Conservation (phyloP, 2,797 vertebrate genomes). For the Echeneis naucrates region DNA sequence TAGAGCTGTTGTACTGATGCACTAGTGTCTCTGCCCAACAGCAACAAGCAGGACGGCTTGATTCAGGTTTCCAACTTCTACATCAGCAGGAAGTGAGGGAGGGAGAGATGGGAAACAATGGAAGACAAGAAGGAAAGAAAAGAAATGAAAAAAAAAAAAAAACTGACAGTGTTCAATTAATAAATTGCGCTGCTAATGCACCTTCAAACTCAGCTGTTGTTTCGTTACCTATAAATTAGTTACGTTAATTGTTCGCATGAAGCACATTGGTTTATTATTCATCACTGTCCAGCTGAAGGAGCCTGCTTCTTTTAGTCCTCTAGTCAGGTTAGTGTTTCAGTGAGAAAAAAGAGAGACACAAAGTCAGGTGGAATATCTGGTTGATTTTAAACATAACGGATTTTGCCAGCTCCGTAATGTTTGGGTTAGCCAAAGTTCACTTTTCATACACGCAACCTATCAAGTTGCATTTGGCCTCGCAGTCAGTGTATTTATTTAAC, state of each 20-base stretch:
- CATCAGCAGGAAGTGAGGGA: conserved; percentile 43
- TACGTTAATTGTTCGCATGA: conserved; percentile 61
- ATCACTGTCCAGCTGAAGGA: conserved; percentile 52
- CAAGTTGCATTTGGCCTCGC: conserved; percentile 46
- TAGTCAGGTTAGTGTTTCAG: conserved; percentile 56
- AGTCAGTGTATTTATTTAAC: conserved; percentile 39
- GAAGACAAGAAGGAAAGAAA: conserved; percentile 41
- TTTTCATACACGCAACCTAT: conserved; percentile 61
- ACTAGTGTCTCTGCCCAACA: conserved; percentile 57
- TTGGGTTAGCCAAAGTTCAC: conserved; percentile 56
- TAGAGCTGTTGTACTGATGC: conserved; percentile 48
- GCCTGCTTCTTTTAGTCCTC: conserved; percentile 53
- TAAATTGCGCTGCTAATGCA: conserved; percentile 45
- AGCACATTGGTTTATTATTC: conserved; percentile 50
- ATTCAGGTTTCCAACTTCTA: conserved; percentile 69
- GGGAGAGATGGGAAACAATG: conserved; percentile 25
- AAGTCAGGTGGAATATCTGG: conserved; percentile 56
- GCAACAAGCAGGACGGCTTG: conserved; percentile 60
- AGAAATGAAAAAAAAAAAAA: conserved; percentile 34
- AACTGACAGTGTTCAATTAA: conserved; percentile 45
- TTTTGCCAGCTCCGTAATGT: conserved; percentile 44
- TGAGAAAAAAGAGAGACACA: conserved; percentile 57
- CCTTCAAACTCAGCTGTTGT: conserved; percentile 55
- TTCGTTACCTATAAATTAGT: conserved; percentile 48
- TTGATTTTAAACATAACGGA: conserved; percentile 49